A percentile compares a stretch with the other conserved stretches of the same genome.
Evolutionary conservation across 2,888 invertebrate species (phyloP).

Genomic region (Griposia aprilina): DNA sequence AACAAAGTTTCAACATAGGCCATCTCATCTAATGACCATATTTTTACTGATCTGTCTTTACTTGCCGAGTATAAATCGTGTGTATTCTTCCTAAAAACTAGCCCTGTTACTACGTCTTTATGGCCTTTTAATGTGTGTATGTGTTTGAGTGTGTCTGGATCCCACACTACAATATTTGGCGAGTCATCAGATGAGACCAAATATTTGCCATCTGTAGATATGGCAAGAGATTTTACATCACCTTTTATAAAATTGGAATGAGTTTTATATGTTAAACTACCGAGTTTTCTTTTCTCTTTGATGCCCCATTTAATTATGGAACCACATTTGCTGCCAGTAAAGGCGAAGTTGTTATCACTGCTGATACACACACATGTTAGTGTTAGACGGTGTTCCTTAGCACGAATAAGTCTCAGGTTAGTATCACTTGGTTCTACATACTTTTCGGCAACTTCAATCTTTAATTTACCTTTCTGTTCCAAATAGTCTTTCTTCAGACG

Average conservation of each 20-base stretch:
- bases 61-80: slow-evolving; percentile 96
- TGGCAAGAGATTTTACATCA: slow-evolving; percentile 92
- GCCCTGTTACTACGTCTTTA: slow-evolving; percentile 93
- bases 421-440: slow-evolving; percentile 77
- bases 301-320: slow-evolving; percentile 96
- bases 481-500: slow-evolving; percentile 96
- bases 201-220: slow-evolving; percentile 95
- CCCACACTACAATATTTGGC: slow-evolving; percentile 95
- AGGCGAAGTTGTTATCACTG: slow-evolving; percentile 93
- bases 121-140: slow-evolving; percentile 96
- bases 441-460: slow-evolving; percentile 93
- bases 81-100: slow-evolving; percentile 96
- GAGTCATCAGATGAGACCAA: slow-evolving; percentile 91
- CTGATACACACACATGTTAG: slow-evolving; percentile 96
- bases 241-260: slow-evolving; percentile 84
- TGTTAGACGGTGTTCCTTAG: slow-evolving; percentile 94
- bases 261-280: slow-evolving; percentile 87
- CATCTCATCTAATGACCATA: slow-evolving; percentile 99
- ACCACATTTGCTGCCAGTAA: slow-evolving; percentile 97
- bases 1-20: slow-evolving; percentile 98
- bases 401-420: slow-evolving; percentile 91
- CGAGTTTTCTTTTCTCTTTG: slow-evolving; percentile 91
- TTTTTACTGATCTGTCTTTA: slow-evolving; percentile 95
- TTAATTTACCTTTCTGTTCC: slow-evolving; percentile 95
- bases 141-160: slow-evolving; percentile 93